Evolutionary conservation across 2,888 invertebrate genomes (phyloP), one percentile per base, ranked within the genome.

Genomic region (Tubulanus polymorphus): DNA sequence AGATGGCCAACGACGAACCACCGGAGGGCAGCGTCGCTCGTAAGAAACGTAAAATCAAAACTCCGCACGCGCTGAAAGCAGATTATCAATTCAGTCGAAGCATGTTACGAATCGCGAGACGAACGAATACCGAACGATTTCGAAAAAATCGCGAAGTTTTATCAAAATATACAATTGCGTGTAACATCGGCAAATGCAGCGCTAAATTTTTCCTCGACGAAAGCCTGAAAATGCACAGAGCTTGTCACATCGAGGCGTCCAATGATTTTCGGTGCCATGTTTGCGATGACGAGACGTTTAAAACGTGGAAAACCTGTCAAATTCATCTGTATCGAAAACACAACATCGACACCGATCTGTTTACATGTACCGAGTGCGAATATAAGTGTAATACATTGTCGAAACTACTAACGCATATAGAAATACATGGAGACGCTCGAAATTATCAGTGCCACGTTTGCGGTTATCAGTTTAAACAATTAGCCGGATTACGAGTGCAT

Each of bases 401-500:
- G 55, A 85, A 87, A 63, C 80, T 91, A 50, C 83, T 85, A 67
- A 84, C 87, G 26, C 91, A 91, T 69, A 86, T 86, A 76, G 86
- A 87, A 71, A 89, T 88, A 56, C 78, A 78, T 54, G 69, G 76
- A 45, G 70, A 70, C 3, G 70, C 66, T 29, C 65, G 73, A 26
- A 68, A 72, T 1, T 78, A 73, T 62, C 63, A 66, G 0, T 79
- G 79, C 63, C 73, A 69, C n/a, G 62, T 69, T 0, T 92, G 92
- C 74, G 84, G 85, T 26, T 89, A 90, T 75, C 83, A 81, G 23
- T 92, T 91, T 76, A 91, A 91, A 76, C 91, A 88, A 67, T 82
- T 83, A 6, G 88, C 87, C 73, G 91, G 91, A 72, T 79, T 91
- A 53, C 83, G 87, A 37, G 90, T 90, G 70, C 92, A 92, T 77